Evolutionary conservation across 2,888 invertebrate genomes (phyloP).

Genomic region (Lacanobia wlatinum): DNA sequence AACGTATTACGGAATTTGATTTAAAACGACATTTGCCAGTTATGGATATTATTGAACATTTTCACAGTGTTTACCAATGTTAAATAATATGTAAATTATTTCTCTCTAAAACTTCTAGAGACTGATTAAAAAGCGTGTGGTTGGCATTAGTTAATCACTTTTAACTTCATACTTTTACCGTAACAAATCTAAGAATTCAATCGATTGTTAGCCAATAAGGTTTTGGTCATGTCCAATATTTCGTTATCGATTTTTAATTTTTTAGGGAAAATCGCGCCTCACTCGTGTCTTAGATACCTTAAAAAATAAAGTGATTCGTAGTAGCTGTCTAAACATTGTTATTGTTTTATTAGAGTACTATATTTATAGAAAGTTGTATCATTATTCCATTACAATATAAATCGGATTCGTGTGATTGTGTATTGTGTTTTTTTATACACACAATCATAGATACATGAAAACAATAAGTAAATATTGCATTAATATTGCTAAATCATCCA

Average conservation of each 20-base stretch:
- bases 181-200: too few species aligned
- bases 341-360: slow-evolving; percentile 60
- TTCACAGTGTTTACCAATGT: not conserved
- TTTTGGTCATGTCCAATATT: too few species aligned
- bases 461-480: not conserved
- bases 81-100: not conserved
- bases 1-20: not conserved
- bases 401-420: slow-evolving; percentile 24
- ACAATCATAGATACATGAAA: slow-evolving; percentile 5
- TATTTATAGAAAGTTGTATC: slow-evolving; percentile 57
- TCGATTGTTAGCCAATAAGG: too few species aligned
- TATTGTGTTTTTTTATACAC: slow-evolving; percentile 1
- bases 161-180: too few species aligned
- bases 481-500: too few species aligned
- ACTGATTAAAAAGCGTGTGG: not conserved
- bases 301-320: slow-evolving; percentile 31
- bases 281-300: slow-evolving; percentile 11
- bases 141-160: too few species aligned
- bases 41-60: not conserved
- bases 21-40: not conserved
- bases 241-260: too few species aligned
- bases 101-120: not conserved
- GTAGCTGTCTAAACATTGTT: slow-evolving; percentile 41
- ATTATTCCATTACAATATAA: slow-evolving; percentile 47
- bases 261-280: slow-evolving; percentile 15